These are phyloP conservation scores for Odontamblyopus rebecca DNA, from an alignment of 2,797 vertebrate genomes.

Conservation along the genomic window DNA sequence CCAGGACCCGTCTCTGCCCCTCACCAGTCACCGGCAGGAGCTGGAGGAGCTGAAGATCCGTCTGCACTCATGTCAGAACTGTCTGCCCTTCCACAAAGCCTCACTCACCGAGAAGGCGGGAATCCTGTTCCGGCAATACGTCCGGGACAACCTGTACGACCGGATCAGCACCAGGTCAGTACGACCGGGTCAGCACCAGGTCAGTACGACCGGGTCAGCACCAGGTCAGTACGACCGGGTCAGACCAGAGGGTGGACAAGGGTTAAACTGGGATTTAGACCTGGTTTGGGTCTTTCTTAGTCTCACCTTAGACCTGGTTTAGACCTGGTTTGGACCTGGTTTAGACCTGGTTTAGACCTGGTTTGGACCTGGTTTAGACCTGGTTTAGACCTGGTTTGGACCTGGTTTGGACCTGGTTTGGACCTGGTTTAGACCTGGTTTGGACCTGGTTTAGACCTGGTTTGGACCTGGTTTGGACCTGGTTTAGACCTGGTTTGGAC, in stretches of 20 bases:
- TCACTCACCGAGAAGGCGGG: slow-evolving; percentile 91
- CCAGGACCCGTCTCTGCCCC: slow-evolving; percentile 69
- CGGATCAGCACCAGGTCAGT: slow-evolving; percentile 86
- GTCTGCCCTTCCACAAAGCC: slow-evolving; percentile 93
- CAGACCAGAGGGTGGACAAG: too few relatives aligned
- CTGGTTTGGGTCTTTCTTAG: background rate
- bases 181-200: background rate
- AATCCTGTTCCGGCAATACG: slow-evolving; percentile 93
- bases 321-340: background rate
- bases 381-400: background rate
- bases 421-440: background rate
- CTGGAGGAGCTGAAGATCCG: slow-evolving; percentile 95
- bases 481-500: too few relatives aligned
- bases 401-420: background rate
- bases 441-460: background rate
- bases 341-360: background rate
- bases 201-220: slow-evolving; percentile 95
- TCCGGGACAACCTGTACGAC: slow-evolving; percentile 96
- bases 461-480: too few relatives aligned
- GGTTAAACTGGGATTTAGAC: background rate
- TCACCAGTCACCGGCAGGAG: slow-evolving; percentile 95
- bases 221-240: slow-evolving; percentile 56
- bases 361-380: background rate
- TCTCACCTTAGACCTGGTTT: background rate
- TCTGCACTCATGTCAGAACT: slow-evolving; percentile 92